Percentiles rank a stretch among this genome's conserved stretches.
These are phyloP conservation scores for Formica exsecta DNA, from an alignment of 1,140 invertebrate species.

Conservation along the genomic window DNA sequence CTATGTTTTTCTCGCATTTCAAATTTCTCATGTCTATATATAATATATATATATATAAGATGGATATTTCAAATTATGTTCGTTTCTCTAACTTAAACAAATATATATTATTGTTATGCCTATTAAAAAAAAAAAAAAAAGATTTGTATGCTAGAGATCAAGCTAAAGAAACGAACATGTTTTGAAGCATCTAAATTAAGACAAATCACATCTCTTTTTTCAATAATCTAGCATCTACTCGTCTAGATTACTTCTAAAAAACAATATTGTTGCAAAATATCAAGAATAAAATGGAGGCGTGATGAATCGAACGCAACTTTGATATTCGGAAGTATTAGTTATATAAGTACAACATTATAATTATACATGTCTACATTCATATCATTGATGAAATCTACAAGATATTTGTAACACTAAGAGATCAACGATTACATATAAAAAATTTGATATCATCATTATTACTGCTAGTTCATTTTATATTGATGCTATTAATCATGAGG, in stretches of 20 bases:
- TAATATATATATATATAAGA: neutral
- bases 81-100: no score
- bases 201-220: neutral
- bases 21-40: neutral
- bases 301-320: constrained; percentile 16
- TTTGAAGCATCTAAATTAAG: constrained; percentile 19
- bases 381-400: no score
- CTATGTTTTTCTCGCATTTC: neutral
- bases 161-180: neutral
- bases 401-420: no score
- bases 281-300: neutral
- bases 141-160: neutral
- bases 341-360: neutral
- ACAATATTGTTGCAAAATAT: neutral
- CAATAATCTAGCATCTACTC: neutral
- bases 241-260: neutral
- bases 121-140: no score
- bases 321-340: constrained; percentile 25
- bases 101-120: no score
- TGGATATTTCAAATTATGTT: no score
- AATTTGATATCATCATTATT: neutral
- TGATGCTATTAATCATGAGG: neutral
- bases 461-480: neutral
- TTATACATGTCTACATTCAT: no score
- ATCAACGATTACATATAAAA: no score